A percentile compares a stretch with the other conserved stretches of the same genome.
Conservation (phyloP, 2,113 vertebrate genomes). For the Strigops habroptila region DNA sequence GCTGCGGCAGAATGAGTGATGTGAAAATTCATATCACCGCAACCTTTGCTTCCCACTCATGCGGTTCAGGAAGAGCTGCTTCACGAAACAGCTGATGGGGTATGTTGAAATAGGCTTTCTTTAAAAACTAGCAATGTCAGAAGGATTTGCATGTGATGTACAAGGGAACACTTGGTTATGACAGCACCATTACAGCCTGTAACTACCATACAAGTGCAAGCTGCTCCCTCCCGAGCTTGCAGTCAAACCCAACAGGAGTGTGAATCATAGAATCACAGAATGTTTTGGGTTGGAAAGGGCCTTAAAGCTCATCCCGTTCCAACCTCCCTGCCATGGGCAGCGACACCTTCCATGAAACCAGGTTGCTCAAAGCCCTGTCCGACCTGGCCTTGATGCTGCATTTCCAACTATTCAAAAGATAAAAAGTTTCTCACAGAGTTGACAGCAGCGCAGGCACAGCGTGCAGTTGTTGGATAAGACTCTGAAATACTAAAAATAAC, state of each 20-base stretch:
- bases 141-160: rapidly evolving
- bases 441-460: not conserved
- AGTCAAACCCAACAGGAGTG: not conserved
- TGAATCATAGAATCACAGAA: not conserved
- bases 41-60: rapidly evolving
- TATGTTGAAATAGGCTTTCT: not conserved
- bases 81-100: not conserved
- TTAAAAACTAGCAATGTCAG: not conserved
- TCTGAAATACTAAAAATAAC: not conserved
- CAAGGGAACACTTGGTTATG: not conserved
- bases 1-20: not conserved
- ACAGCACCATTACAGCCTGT: not conserved
- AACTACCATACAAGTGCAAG: too few species aligned
- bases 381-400: not conserved
- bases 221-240: not conserved
- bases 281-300: not conserved
- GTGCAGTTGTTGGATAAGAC: not conserved
- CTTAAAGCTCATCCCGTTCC: not conserved
- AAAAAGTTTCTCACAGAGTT: not conserved
- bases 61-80: not conserved
- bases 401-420: not conserved
- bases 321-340: not conserved
- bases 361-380: not conserved
- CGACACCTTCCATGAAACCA: not conserved
- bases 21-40: not conserved